Evolutionary conservation across 2,113 vertebrate genomes (phyloP), one percentile per base, ranked within the genome.

Genomic region (Castor canadensis): DNA sequence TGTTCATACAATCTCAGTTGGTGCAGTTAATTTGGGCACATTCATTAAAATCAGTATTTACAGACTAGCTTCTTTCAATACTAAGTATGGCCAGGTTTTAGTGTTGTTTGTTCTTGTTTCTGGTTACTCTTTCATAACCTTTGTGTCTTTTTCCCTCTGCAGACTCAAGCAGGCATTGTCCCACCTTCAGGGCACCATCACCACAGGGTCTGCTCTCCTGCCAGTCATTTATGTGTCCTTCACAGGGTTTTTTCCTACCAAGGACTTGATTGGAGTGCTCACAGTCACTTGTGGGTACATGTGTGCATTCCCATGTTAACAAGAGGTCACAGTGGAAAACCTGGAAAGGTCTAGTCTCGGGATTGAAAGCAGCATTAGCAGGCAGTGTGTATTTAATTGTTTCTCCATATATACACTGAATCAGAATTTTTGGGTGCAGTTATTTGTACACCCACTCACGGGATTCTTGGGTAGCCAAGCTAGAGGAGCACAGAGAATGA

Each of bases 301-400:
- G 52, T 24, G 19, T 30, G 7, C 28, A 40, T 58, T 35, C 9
- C 92, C 47, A 20, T 67, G 76, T 49, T 58, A 77, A 9, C 35
- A 24, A 69, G 40, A 77, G 47, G 58, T 32, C 6, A 30, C 47
- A 19, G 66, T 45, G 26, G 32, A 52, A 56, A 86, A 89, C 43
- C 52, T 75, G 64, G 64, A 71, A 93, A 86, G 60, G 13, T 69
- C 91, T 67, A 10, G 76, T 77, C 76, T 84, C 35, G 15, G 35
- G 71, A 49, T 67, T 56, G 60, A 60, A 85, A 86, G 52, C 85
- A 83, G 26, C n/a, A 66, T 71, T 71, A 64, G 11, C 43, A 66
- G 32, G 20, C 35, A 81, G 60, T 24, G 2, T 49, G 24, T 7
- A 20, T 56, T 56, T 19, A 56, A 56, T 56, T 56, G 12, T 56